These are phyloP conservation scores for Myodes glareolus DNA, from an alignment of 2,113 vertebrate species.

Conservation along the genomic window DNA sequence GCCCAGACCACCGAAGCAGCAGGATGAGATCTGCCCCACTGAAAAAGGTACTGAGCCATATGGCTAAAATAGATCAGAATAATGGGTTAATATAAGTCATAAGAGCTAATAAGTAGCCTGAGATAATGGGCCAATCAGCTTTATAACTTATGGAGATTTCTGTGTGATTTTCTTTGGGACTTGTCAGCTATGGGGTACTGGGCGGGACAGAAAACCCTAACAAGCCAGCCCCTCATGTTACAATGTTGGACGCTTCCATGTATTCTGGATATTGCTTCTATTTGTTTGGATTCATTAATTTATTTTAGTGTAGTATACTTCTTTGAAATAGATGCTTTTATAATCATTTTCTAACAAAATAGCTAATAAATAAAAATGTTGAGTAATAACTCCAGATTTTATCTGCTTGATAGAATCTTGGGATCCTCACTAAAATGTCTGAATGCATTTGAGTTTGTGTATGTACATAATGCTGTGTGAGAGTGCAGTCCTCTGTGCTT, in stretches of 20 bases:
- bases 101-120: too few species aligned
- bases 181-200: too few species aligned
- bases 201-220: too few species aligned
- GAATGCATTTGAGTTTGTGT: neutral
- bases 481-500: neutral
- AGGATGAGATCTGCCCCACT: too few species aligned
- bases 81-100: too few species aligned
- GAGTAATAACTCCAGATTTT: neutral
- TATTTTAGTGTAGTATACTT: neutral
- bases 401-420: neutral
- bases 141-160: too few species aligned
- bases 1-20: too few species aligned
- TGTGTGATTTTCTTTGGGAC: too few species aligned
- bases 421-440: neutral
- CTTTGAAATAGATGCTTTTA: neutral
- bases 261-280: neutral
- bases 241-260: neutral
- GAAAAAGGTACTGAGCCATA: too few species aligned
- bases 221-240: too few species aligned
- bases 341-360: neutral
- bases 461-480: neutral
- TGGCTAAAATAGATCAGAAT: too few species aligned
- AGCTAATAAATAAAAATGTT: neutral
- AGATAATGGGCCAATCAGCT: too few species aligned
- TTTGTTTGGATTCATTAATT: conserved; percentile 14